phyloP scores from a whole-genome alignment of 2,888 invertebrate genomes.

The Sarcophaga variegata region DNA sequence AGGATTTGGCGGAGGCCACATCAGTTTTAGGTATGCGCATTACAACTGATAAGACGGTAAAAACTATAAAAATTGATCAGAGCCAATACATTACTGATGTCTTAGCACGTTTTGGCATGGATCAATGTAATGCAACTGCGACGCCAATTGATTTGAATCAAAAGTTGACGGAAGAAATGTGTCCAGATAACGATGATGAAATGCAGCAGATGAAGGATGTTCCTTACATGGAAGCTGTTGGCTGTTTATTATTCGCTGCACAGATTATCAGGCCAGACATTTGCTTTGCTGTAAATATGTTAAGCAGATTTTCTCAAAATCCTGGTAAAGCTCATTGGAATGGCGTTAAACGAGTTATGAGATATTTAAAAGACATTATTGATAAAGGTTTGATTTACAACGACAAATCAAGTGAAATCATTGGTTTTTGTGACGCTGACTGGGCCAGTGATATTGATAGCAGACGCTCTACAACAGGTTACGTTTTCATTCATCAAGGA shows the following conservation, averaged over 20 bases:
- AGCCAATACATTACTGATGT: constrained; percentile 48
- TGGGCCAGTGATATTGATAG: too few relatives aligned
- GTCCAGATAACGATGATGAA: too few relatives aligned
- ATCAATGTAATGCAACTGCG: constrained; percentile 38
- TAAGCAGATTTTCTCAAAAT: constrained; percentile 21
- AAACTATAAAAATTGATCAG: background rate
- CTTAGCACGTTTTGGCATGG: constrained; percentile 42
- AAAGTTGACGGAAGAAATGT: too few relatives aligned
- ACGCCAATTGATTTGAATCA: too few relatives aligned
- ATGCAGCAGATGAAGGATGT: background rate
- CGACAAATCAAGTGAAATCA: too few relatives aligned
- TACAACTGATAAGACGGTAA: too few relatives aligned
- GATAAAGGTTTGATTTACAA: too few relatives aligned
- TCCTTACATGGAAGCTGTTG: constrained; percentile 59
- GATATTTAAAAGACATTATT: too few relatives aligned
- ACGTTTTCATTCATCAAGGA: background rate
- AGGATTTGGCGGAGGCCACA: too few relatives aligned
- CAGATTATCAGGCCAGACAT: constrained; percentile 55
- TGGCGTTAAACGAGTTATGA: too few relatives aligned
- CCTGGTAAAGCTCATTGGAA: constrained; percentile 30
- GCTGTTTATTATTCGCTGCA: constrained; percentile 60
- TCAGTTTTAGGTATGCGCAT: too few relatives aligned
- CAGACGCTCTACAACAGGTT: background rate
- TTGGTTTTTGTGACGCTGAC: too few relatives aligned
- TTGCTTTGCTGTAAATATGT: background rate